Evolutionary conservation across 2,888 invertebrate genomes (phyloP), one percentile per base, ranked within the genome.

Genomic region (Synergus umbraculus): DNA sequence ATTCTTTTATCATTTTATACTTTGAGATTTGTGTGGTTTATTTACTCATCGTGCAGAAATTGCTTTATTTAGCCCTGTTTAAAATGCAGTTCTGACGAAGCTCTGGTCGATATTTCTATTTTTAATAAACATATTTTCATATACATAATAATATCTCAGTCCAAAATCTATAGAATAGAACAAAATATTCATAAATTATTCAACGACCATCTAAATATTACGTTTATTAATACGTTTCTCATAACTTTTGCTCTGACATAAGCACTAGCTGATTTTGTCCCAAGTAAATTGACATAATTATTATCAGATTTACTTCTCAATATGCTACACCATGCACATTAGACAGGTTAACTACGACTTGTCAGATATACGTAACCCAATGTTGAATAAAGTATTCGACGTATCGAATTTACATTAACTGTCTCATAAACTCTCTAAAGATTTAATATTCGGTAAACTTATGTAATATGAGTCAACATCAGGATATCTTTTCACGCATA

Each of bases 211-310:
- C 58, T 10, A 1, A 18, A 29, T 7, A 58, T n/a, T 3, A 58
- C 4, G 8, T 58, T 18, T 18, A 18, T 10, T 0, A 58, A 9
- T 58, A 29, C 22, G 9, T 10, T n/a, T 18, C 8, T 8, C 18
- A 58, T 58, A 58, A 18, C 2, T 1, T 18, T 8, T 58, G 58
- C 18, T 58, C 18, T 58, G n/a, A 8, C 18, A 22, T 49, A 69
- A 69, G 49, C 49, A 7, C 1, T 13, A 49, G 22, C 69, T 49
- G 29, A 69, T 13, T 69, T 69, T 49, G 49, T 69, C 12, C 8
- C 15, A 69, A 29, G 69, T 49, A 69, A 44, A 15, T n/a, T 58
- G 49, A 69, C 49, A 46, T 69, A 29, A 18, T 67, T 67, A 69
- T 69, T 29, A 49, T 43, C 66, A 43, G 66, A 66, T 66, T 66